A percentile compares a stretch with the other conserved stretches of the same genome.
phyloP scores from a whole-genome alignment of 2,888 invertebrate genomes.

The Eristalinus aeneus region DNA sequence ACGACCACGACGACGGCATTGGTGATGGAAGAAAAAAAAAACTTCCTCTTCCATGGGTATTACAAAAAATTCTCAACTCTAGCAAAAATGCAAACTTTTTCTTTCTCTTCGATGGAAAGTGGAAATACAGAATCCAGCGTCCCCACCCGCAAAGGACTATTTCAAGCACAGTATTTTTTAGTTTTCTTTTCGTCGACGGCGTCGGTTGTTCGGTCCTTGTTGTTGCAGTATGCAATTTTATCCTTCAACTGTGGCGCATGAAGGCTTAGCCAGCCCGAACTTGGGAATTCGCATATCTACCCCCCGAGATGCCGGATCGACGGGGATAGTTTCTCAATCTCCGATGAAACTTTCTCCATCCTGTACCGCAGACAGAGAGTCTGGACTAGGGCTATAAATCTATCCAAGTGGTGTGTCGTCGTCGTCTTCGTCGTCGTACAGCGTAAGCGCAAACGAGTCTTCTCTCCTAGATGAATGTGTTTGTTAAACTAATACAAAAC shows the following conservation, averaged over 20 bases:
- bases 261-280: conserved; percentile 58
- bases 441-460: conserved; percentile 43
- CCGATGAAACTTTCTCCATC: conserved; percentile 69
- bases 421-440: conserved; percentile 57
- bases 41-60: conserved; percentile 48
- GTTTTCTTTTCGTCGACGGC: conserved; percentile 31
- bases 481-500: conserved; percentile 74
- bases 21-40: conserved; percentile 42
- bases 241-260: conserved; percentile 53
- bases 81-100: conserved; percentile 66
- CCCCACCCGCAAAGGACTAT: conserved; percentile 42
- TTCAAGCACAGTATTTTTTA: conserved; percentile 58
- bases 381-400: conserved; percentile 73
- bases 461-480: conserved; percentile 72
- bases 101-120: conserved; percentile 30
- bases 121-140: conserved; percentile 43
- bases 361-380: conserved; percentile 73
- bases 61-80: conserved; percentile 38
- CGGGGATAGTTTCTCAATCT: conserved; percentile 71
- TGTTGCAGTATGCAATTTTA: conserved; percentile 68
- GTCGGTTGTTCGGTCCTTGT: conserved; percentile 50
- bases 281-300: conserved; percentile 51
- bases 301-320: conserved; percentile 52
- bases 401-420: conserved; percentile 71
- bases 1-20: conserved; percentile 28